Conservation (phyloP, 53 echinoderm and acorn worm genomes). For the Zoroaster sp. region DNA sequence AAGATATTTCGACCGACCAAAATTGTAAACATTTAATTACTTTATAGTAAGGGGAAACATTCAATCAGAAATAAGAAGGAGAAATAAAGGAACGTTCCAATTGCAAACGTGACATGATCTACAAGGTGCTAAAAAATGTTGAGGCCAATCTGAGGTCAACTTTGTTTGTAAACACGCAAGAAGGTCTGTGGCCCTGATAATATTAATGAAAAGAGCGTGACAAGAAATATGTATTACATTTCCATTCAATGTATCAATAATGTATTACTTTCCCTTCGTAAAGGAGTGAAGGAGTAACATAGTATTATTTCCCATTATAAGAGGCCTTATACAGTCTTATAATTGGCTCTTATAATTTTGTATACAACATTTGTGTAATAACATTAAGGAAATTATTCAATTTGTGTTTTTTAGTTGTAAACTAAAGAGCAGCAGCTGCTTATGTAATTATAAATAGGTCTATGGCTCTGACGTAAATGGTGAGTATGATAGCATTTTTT, state of each 20-base stretch:
- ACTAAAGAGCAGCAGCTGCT: too few relatives aligned
- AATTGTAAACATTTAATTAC: background rate
- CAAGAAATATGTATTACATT: background rate
- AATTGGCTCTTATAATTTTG: too few relatives aligned
- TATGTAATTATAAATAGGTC: too few relatives aligned
- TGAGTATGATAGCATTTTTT: background rate
- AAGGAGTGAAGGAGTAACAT: too few relatives aligned
- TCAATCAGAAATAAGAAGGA: background rate
- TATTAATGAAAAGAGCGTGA: too few relatives aligned
- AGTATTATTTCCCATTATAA: too few relatives aligned
- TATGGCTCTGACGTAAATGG: background rate
- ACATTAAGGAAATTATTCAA: too few relatives aligned
- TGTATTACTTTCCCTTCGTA: too few relatives aligned
- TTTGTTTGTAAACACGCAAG: constrained; percentile 76
- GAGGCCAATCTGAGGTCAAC: constrained; percentile 60
- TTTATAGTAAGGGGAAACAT: background rate
- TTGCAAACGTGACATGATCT: constrained; percentile 33
- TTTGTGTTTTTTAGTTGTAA: too few relatives aligned
- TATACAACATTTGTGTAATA: too few relatives aligned
- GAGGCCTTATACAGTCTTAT: too few relatives aligned
- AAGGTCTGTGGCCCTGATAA: background rate
- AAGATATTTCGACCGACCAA: background rate
- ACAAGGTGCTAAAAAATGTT: background rate
- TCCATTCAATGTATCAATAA: background rate
- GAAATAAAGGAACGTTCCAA: background rate